These are phyloP conservation scores for Actinopyga echinites DNA, from an alignment of 53 echinoderm and acorn worm genomes.

Conservation along the genomic window DNA sequence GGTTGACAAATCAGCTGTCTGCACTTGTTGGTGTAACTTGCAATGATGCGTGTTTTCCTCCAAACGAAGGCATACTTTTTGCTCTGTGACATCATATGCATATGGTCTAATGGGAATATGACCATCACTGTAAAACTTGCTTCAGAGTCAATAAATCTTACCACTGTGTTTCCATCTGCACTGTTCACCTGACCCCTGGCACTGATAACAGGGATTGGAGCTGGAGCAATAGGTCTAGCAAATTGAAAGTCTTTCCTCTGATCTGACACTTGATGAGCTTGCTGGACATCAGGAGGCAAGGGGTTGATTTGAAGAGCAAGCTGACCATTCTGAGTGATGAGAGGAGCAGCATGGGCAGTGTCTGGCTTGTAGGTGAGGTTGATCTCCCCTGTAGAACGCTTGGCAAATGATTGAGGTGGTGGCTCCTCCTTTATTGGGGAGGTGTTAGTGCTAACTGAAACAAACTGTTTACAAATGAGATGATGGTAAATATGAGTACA, in stretches of 20 bases:
- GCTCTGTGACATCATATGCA: too few relatives aligned
- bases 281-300: conserved; percentile 4
- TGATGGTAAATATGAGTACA: background rate
- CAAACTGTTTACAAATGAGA: conserved; percentile 52
- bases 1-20: too few relatives aligned
- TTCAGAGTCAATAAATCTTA: too few relatives aligned
- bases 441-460: conserved; percentile 86
- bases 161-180: too few relatives aligned
- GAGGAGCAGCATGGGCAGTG: conserved; percentile 34
- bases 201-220: conserved; percentile 17
- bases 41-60: too few relatives aligned
- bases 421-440: conserved; percentile 65
- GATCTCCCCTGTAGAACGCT: conserved; percentile 65
- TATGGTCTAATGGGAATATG: too few relatives aligned
- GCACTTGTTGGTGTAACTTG: too few relatives aligned
- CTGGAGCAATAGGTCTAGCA: conserved; percentile 31
- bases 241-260: conserved; percentile 34
- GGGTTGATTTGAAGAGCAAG: conserved; percentile 13
- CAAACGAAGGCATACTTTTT: too few relatives aligned
- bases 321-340: conserved; percentile 25
- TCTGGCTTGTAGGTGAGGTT: conserved; percentile 41
- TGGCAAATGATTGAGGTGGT: conserved; percentile 48
- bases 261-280: background rate
- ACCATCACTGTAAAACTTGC: too few relatives aligned
- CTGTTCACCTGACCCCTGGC: background rate